phyloP scores from a whole-genome alignment of 2,113 vertebrate species.

The Periophthalmodon schlosseri region DNA sequence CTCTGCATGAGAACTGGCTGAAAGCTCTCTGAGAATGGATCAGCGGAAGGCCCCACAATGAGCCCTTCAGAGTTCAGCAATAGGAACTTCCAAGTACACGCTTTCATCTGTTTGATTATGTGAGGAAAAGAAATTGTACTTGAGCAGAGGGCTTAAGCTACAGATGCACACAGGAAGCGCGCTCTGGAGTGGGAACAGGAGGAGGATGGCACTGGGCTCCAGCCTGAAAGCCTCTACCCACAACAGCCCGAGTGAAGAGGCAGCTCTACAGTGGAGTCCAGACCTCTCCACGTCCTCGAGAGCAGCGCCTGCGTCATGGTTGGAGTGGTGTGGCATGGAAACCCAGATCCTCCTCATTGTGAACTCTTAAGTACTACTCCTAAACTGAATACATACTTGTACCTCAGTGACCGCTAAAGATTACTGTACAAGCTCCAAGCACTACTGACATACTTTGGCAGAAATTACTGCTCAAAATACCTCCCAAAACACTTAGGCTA shows the following conservation, averaged over 20 bases:
- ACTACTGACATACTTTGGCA: slow-evolving; percentile 48
- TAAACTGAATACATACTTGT: slow-evolving; percentile 5
- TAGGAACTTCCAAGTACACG: slow-evolving; percentile 59
- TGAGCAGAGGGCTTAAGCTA: slow-evolving; percentile 59
- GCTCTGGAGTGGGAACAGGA: slow-evolving; percentile 71
- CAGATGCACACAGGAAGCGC: slow-evolving; percentile 75
- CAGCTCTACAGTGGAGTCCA: slow-evolving; percentile 59
- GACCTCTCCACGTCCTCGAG: slow-evolving; percentile 53
- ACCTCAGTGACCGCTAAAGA: slow-evolving; percentile 5
- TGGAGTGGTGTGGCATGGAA: slow-evolving; percentile 58
- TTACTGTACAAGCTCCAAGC: slow-evolving; percentile 30
- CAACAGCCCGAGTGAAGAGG: slow-evolving; percentile 74
- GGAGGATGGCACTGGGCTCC: slow-evolving; percentile 69
- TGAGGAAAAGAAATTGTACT: slow-evolving; percentile 67
- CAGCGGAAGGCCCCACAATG: slow-evolving; percentile 68
- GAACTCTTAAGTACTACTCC: not conserved
- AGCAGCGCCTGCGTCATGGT: slow-evolving; percentile 72
- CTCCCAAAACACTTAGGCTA: not conserved
- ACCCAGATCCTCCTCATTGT: slow-evolving; percentile 22
- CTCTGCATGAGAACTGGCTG: slow-evolving; percentile 64
- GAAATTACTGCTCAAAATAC: slow-evolving; percentile 37
- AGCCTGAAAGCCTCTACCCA: slow-evolving; percentile 78
- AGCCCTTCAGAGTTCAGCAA: slow-evolving; percentile 66
- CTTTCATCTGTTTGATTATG: slow-evolving; percentile 77
- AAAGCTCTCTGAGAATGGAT: slow-evolving; percentile 66